A percentile compares a stretch with the other conserved stretches of the same genome.
Evolutionary conservation across 2,888 invertebrate species (phyloP).

Genomic region (Alloplasta piceator): DNA sequence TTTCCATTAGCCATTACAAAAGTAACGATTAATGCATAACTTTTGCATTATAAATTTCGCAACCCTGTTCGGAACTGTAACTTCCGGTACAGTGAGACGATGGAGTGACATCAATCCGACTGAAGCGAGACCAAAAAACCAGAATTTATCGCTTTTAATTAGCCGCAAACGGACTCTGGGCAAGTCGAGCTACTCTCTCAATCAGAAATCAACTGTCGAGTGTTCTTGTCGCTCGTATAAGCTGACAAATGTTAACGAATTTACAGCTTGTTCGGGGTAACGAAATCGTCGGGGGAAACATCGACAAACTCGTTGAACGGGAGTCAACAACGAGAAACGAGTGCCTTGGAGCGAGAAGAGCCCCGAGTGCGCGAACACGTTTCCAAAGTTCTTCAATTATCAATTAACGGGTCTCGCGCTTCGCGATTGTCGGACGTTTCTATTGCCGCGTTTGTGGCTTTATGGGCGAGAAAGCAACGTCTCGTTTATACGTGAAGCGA

Average conservation of each 20-base stretch:
- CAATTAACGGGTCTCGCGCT: slow-evolving; percentile 63
- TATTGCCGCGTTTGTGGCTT: slow-evolving; percentile 40
- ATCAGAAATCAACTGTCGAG: slow-evolving; percentile 35
- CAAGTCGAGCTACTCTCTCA: not conserved
- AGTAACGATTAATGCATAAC: no score
- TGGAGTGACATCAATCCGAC: no score
- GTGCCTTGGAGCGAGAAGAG: no score
- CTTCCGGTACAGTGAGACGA: no score
- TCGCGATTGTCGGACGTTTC: slow-evolving; percentile 49
- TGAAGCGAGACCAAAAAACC: no score
- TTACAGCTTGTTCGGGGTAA: not conserved
- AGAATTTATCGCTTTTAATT: no score
- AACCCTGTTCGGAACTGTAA: no score
- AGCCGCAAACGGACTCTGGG: no score
- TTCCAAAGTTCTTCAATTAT: slow-evolving; percentile 68
- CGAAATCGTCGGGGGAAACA: slow-evolving; percentile 5
- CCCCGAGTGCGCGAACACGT: slow-evolving; percentile 27
- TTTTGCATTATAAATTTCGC: no score
- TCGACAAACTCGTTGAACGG: not conserved
- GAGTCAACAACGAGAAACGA: slow-evolving; percentile 6
- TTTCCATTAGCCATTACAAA: no score
- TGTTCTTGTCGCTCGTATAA: slow-evolving; percentile 6
- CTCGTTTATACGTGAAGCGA: slow-evolving; percentile 13
- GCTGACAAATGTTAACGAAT: slow-evolving; percentile 2
- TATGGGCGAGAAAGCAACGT: not conserved